Evolutionary conservation across 1,140 invertebrate species (phyloP), one percentile per base, ranked within the genome.

Genomic region (Drosophila orena): DNA sequence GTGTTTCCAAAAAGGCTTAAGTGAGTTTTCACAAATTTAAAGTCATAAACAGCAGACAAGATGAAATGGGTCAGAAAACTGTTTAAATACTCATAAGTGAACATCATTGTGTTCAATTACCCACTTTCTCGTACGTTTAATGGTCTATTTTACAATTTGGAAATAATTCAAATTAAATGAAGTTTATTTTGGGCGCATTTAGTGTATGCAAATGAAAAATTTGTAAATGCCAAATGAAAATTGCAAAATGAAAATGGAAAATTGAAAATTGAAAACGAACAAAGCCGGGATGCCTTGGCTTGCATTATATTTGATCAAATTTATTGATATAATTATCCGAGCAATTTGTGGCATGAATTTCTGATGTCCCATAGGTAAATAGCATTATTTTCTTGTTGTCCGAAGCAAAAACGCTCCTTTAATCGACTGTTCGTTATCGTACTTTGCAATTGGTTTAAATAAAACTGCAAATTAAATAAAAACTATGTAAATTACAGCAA

Each of bases 311-410:
- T 70, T 57, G 27, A 70, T 70, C n/a, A 38, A 70, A 70, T 70
- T 70, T 70, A 70, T 70, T 70, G 66, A 70, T 69, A 54, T 57
- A 69, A 70, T 70, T 70, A 69, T 47, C 27, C 42, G 20, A 70
- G 64, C 65, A 70, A 70, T 70, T 70, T 47, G 43, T 57, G 34
- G 49, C 49, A 24, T 14, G 49, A 15, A 20, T 42, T 24, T 54
- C 27, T 54, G 65, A 38, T 34, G 50, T 57, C 61, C 61, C 30
- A 11, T 58, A 2, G 27, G 15, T 27, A 37, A 42, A 27, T 15
- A 62, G 47, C 14, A 22, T 47, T 47, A 54, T 70, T 70, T 68
- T 43, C 58, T 68, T 65, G 27, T 50, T 35, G 20, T 40, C 15
- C 37, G 10, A 50, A 20, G 43, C n/a, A 15, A 65, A 43, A 65